Evolutionary conservation across 2,888 invertebrate species (phyloP).

Genomic region (Physocephala rufipes): DNA sequence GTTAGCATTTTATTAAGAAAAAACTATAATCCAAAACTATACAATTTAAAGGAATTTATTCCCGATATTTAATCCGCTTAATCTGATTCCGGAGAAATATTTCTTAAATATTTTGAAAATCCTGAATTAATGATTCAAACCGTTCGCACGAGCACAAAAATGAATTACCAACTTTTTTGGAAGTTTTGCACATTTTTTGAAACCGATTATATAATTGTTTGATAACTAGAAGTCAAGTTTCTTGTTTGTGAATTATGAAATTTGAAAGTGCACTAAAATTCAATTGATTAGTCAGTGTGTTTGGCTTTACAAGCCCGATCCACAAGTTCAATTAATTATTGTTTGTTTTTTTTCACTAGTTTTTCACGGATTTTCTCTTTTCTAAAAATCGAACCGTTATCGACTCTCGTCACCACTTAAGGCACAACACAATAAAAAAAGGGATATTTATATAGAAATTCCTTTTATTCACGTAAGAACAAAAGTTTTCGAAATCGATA

Average conservation of each 20-base stretch:
- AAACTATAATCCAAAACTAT: background rate
- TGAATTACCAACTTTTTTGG: background rate
- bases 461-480: background rate
- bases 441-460: background rate
- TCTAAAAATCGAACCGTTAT: background rate
- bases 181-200: constrained; percentile 44
- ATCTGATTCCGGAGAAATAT: background rate
- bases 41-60: no score
- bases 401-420: background rate
- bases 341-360: constrained; percentile 11
- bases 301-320: background rate
- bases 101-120: background rate
- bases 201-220: constrained; percentile 41
- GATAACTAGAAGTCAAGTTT: background rate
- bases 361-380: background rate
- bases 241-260: background rate
- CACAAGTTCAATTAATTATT: constrained; percentile 1
- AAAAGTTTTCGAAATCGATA: constrained; percentile 9
- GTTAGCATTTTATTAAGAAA: constrained; percentile 77
- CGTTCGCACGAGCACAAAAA: background rate
- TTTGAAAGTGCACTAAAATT: constrained; percentile 29
- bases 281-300: constrained; percentile 4
- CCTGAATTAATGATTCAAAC: no score
- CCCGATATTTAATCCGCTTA: background rate
- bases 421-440: background rate